These are phyloP conservation scores for Trissolcus japonicus DNA, from an alignment of 2,888 invertebrate species.

Conservation along the genomic window DNA sequence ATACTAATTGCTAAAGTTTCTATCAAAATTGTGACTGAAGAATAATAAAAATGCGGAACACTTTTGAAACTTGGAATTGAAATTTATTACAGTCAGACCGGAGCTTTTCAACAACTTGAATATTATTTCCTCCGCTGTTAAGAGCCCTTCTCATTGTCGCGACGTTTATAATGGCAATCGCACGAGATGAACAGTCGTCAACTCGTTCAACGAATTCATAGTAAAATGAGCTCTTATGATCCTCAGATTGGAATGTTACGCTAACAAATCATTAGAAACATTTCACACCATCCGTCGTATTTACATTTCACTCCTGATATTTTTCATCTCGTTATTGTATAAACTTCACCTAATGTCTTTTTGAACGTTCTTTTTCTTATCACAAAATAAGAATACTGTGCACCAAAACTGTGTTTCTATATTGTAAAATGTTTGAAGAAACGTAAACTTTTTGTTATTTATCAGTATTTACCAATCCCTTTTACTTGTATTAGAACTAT, in stretches of 20 bases:
- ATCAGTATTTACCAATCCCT: too few species aligned
- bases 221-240: constrained; percentile 40
- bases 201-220: constrained; percentile 44
- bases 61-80: constrained; percentile 7
- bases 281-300: too few species aligned
- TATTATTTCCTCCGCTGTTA: constrained; percentile 51
- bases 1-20: neutral
- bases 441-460: too few species aligned
- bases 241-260: constrained; percentile 46
- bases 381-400: too few species aligned
- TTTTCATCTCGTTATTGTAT: too few species aligned
- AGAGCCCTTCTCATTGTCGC: constrained; percentile 53
- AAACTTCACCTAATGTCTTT: too few species aligned
- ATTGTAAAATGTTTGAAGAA: too few species aligned
- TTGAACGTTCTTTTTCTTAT: too few species aligned
- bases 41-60: neutral
- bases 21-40: neutral
- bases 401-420: too few species aligned
- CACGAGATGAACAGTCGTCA: constrained; percentile 52
- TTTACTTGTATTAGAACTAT: too few species aligned
- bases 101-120: constrained; percentile 31
- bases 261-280: constrained; percentile 38
- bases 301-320: too few species aligned
- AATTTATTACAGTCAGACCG: constrained; percentile 14
- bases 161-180: constrained; percentile 48